Evolutionary conservation across 2,888 invertebrate genomes (phyloP).

Genomic region (Dolomedes plantarius): DNA sequence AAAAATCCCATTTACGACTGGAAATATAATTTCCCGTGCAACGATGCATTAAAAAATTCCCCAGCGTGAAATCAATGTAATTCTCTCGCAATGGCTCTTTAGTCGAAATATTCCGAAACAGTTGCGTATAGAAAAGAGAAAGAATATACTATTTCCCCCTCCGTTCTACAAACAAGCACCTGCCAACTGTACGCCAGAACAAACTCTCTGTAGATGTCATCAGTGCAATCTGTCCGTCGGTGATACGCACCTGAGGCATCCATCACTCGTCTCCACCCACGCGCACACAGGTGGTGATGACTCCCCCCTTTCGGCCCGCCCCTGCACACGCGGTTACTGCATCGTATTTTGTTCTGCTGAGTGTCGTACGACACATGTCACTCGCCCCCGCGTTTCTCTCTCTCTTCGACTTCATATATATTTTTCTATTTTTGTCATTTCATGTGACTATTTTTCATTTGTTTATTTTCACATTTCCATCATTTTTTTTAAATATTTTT

Average conservation of each 20-base stretch:
- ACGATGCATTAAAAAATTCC: too few species aligned
- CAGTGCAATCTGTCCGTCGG: background rate
- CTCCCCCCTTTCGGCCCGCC: slow-evolving; percentile 1
- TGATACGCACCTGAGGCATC: slow-evolving; percentile 21
- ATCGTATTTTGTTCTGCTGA: background rate
- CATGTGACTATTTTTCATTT: background rate
- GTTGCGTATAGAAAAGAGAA: too few species aligned
- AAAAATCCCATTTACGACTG: too few species aligned
- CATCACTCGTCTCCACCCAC: slow-evolving; percentile 39
- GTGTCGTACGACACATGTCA: slow-evolving; percentile 3
- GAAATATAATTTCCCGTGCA: too few species aligned
- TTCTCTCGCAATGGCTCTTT: too few species aligned
- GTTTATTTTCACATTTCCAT: background rate
- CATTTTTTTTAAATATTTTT: background rate
- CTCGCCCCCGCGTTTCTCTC: background rate
- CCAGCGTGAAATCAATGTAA: too few species aligned
- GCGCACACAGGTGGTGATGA: slow-evolving; percentile 32
- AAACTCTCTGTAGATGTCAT: background rate
- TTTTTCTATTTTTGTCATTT: background rate
- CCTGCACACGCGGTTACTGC: background rate
- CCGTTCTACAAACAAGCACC: background rate
- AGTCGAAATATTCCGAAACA: too few species aligned
- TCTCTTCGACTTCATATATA: too few species aligned
- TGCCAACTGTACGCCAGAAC: slow-evolving; percentile 2
- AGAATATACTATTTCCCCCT: too few species aligned